phyloP scores from a whole-genome alignment of 2,888 invertebrate genomes.

The Apotomis capreana region DNA sequence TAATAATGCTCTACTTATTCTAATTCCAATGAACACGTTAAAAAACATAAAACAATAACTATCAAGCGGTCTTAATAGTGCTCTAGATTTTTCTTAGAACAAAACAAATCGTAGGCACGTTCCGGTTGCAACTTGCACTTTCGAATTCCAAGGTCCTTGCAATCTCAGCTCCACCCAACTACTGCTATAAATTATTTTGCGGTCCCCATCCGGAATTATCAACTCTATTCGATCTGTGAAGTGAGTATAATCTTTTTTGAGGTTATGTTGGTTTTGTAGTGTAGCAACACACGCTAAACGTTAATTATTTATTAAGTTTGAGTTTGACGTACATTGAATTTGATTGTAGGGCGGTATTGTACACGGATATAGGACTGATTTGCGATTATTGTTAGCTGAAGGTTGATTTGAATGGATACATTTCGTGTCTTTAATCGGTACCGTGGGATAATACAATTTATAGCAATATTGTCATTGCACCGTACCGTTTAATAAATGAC shows the following conservation, averaged over 20 bases:
- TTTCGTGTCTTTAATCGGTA: conserved; percentile 14
- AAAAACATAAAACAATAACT: neutral
- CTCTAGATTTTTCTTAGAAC: conserved; percentile 59
- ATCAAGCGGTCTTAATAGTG: conserved; percentile 26
- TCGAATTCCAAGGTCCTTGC: conserved; percentile 70
- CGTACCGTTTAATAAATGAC: too few relatives aligned
- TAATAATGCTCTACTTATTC: too few relatives aligned
- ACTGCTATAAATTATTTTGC: conserved; percentile 18
- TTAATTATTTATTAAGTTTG: conserved; percentile 56
- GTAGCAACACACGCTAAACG: conserved; percentile 55
- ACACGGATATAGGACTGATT: conserved; percentile 52
- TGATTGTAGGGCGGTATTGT: conserved; percentile 51
- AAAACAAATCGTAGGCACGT: conserved; percentile 51
- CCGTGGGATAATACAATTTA: conserved; percentile 23
- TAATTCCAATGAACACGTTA: neutral
- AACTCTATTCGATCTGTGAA: conserved; percentile 46
- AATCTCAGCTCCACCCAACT: conserved; percentile 58
- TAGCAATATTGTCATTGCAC: neutral
- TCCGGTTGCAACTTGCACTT: conserved; percentile 71
- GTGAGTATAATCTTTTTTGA: neutral
- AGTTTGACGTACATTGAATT: conserved; percentile 55
- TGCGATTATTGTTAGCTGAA: conserved; percentile 34
- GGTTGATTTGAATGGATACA: conserved; percentile 30
- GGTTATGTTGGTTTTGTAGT: conserved; percentile 10
- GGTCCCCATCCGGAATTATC: conserved; percentile 43